Conservation (phyloP, 1,140 invertebrate genomes). For the Nebria ingens region DNA sequence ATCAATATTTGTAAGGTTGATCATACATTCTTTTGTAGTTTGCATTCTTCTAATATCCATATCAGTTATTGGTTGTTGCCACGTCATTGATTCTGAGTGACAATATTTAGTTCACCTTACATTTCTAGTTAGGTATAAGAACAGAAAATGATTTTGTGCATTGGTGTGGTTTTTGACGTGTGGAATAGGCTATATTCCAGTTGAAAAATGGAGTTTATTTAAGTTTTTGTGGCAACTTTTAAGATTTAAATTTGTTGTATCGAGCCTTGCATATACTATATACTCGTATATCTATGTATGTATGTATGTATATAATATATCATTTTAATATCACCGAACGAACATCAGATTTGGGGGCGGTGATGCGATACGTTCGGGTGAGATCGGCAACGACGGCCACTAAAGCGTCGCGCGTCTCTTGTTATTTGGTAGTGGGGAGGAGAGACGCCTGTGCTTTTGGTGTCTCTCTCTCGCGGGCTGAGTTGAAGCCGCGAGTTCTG, state of each 20-base stretch:
- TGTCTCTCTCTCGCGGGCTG: background rate
- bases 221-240: no score
- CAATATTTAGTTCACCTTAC: no score
- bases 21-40: no score
- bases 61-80: no score
- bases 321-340: slow-evolving; percentile 25
- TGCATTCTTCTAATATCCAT: no score
- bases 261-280: no score
- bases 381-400: background rate
- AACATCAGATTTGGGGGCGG: slow-evolving; percentile 21
- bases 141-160: no score
- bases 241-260: background rate
- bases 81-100: no score
- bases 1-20: no score
- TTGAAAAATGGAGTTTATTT: background rate
- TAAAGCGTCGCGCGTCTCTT: background rate
- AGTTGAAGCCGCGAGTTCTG: slow-evolving; percentile 22
- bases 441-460: background rate
- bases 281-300: no score
- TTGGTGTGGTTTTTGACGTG: background rate
- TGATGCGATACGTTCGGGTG: slow-evolving; percentile 11
- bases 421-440: background rate
- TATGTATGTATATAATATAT: slow-evolving; percentile 10
- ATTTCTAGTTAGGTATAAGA: no score
- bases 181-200: background rate